Conservation (phyloP, 1,140 invertebrate species). For the Sipha flava region DNA sequence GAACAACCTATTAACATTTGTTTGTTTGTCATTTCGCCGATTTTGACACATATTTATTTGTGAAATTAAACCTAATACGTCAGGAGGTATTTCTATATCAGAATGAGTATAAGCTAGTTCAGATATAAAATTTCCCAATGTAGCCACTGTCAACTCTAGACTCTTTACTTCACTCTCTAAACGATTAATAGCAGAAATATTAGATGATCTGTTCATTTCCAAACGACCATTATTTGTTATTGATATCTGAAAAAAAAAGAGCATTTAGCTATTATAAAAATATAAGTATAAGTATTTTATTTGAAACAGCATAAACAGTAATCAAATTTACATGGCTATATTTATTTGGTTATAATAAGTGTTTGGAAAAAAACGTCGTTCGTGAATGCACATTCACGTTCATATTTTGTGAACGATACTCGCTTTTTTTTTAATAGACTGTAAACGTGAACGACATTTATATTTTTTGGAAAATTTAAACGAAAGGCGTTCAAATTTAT, state of each 20-base stretch:
- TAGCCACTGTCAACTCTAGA: conserved; percentile 54
- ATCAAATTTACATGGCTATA: no score
- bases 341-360: no score
- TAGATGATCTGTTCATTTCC: conserved; percentile 51
- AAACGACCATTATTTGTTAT: conserved; percentile 55
- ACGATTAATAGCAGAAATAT: conserved; percentile 51
- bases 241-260: conserved; percentile 46
- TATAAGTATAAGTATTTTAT: background rate
- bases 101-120: conserved; percentile 50
- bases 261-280: background rate
- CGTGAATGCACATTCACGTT: no score
- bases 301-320: no score
- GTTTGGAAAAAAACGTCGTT: no score
- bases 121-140: conserved; percentile 54
- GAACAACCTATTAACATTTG: background rate
- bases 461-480: no score
- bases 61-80: conserved; percentile 55
- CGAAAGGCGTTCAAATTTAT: no score
- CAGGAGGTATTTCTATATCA: conserved; percentile 56
- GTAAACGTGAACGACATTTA: no score
- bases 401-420: no score
- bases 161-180: conserved; percentile 56
- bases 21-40: conserved; percentile 11
- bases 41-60: conserved; percentile 46
- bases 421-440: no score